Base-by-base conservation (phyloP, 2,888 invertebrate species). In the Thumatha senex region DNA sequence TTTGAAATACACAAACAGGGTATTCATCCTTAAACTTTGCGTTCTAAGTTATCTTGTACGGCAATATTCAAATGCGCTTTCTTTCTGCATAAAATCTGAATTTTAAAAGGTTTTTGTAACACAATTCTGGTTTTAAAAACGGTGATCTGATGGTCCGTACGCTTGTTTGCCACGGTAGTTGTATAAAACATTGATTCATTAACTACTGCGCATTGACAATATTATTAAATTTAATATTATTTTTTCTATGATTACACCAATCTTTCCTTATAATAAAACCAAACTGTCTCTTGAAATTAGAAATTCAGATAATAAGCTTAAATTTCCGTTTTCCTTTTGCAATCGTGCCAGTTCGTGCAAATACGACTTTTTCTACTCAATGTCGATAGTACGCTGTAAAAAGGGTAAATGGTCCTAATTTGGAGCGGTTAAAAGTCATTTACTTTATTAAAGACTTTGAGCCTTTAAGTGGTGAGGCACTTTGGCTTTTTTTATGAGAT, bases 401-500 rank as follows among this genome's bases (percentile, higher is more conserved):
- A 70, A 63, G 58, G 65, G 63, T 59, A 52, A 62, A 65, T 61
- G 63, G 44, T 43, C 63, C 68, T 68, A 67, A 71, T 68, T 67
- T 62, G 58, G 46, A 40, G 51, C 55, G 40, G 56, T 71, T 61
- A 52, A 50, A 41, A 46, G 56, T 63, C 43, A 69, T 67, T 69
- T 66, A 61, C 61, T 63, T 62, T 55, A 63, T 59, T 59, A 50
- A 66, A 57, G 62, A 48, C 56, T 56, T 51, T 47, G 54, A 36
- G 12, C 36, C 44, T 42, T 48, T 54, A 58, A 54, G 39, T 51
- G 40, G 36, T 30, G 35, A 61, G 40, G 43, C 51, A 51, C 47
- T 51, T 54, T 24, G 18, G 5, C 18, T 24, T 24, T 24, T 24
- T 24, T 24, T 24, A 24, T 24, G 2, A 24, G 18, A 24, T 5